Evolutionary conservation across 2,888 invertebrate species (phyloP).

Genomic region (Sarcophaga variegata): DNA sequence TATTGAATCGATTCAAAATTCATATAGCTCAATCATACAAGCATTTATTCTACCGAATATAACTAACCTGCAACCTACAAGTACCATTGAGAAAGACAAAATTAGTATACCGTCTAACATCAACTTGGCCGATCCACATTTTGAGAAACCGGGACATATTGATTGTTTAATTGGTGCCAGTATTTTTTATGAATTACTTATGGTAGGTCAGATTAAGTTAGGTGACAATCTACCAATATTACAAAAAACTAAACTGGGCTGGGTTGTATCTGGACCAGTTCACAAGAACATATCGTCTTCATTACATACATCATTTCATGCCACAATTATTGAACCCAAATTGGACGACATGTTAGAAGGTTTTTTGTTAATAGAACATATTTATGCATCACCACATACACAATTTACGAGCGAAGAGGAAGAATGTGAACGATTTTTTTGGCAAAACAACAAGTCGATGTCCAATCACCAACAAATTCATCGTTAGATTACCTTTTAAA

Average conservation of each 20-base stretch:
- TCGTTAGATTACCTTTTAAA: constrained; percentile 38
- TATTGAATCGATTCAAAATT: background rate
- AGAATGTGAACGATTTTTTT: constrained; percentile 50
- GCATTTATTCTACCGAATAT: constrained; percentile 3
- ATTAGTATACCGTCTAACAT: constrained; percentile 8
- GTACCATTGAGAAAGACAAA: constrained; percentile 30
- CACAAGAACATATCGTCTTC: background rate
- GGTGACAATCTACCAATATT: constrained; percentile 4
- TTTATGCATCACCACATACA: background rate
- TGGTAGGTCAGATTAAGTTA: constrained; percentile 10
- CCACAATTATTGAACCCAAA: background rate
- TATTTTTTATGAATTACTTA: constrained; percentile 17
- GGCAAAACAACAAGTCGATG: constrained; percentile 25
- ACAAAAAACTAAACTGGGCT: constrained; percentile 21
- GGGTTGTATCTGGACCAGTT: constrained; percentile 25
- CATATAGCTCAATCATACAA: background rate
- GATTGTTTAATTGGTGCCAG: constrained; percentile 14
- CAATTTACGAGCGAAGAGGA: constrained; percentile 41
- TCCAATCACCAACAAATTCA: constrained; percentile 37
- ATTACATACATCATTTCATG: background rate
- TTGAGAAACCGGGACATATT: constrained; percentile 7
- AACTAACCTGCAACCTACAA: background rate
- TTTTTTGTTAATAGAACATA: background rate
- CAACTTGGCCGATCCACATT: background rate
- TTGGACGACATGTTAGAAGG: no score